Base-by-base conservation (phyloP, 2,113 vertebrate genomes). In the Elephas maximus region DNA sequence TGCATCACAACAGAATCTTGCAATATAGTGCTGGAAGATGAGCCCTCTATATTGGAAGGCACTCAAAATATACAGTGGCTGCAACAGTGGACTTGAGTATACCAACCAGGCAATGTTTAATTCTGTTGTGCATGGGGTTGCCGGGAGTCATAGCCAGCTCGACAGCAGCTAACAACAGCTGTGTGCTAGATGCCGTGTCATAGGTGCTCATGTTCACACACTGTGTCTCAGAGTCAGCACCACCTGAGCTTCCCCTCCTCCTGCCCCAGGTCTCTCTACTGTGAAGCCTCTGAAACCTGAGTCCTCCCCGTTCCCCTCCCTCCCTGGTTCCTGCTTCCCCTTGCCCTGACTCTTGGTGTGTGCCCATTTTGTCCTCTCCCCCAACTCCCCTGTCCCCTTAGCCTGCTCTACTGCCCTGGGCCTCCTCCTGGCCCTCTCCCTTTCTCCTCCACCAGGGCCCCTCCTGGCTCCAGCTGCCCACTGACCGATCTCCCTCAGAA, bases 281-380 rank as follows among this genome's bases (percentile, higher is more conserved):
- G 15, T 44, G 53, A 33, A 63, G 53, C 14, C 18, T 45, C 6
- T 3, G n/a, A 73, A 48, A 0, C 1, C 9, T 26, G 30, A 77
- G 6, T 12, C 45, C 9, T 33, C 23, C 26, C 53, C 12, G 28
- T 20, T 24, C 33, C 37, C 37, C 41, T 8, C 26, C 15, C 28
- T 60, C 17, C 71, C 74, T 63, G 4, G 2, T 6, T 37, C 45
- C 17, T n/a, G 18, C 30, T 7, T 23, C 1, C 6, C 14, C 8
- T 18, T 0, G 0, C 17, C 53, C 26, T 81, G 44, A 26, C 7
- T 57, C 51, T 26, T 3, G 6, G 10, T 5, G 0, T 14, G 28
- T n/a, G 2, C 23, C 51, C 7, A 0, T 45, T 85, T 57, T 45
- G 44, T 37, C 20, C 51, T 83, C 77, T 51, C 23, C 7, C 9